phyloP scores from a whole-genome alignment of 1,140 invertebrate genomes.

The Drosophila pallidifrons region DNA sequence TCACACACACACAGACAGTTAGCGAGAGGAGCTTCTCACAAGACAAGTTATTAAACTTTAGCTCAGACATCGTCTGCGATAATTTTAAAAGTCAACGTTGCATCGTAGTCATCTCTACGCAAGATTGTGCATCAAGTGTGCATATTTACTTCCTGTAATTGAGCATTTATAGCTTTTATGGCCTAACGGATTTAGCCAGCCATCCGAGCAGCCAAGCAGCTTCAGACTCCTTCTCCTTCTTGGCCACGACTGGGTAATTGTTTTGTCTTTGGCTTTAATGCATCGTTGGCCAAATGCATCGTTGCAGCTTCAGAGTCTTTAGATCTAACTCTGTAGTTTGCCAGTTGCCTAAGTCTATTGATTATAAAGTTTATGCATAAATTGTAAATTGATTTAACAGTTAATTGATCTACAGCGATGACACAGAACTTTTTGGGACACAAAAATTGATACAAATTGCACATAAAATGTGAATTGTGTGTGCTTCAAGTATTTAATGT shows the following conservation, averaged over 20 bases:
- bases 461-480: slow-evolving; percentile 34
- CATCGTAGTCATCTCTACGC: slow-evolving; percentile 64
- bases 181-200: slow-evolving; percentile 75
- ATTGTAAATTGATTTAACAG: slow-evolving; percentile 80
- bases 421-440: slow-evolving; percentile 19
- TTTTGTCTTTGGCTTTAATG: slow-evolving; percentile 73
- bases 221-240: not conserved
- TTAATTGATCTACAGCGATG: slow-evolving; percentile 74
- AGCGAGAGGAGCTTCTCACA: not conserved
- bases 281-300: slow-evolving; percentile 43
- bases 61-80: slow-evolving; percentile 51
- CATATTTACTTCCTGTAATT: slow-evolving; percentile 83
- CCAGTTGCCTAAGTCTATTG: slow-evolving; percentile 67
- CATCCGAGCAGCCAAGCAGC: slow-evolving; percentile 10
- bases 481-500: slow-evolving; percentile 23
- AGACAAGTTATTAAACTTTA: slow-evolving; percentile 59
- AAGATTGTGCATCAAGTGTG: slow-evolving; percentile 82
- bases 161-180: slow-evolving; percentile 83
- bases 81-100: slow-evolving; percentile 79
- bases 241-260: slow-evolving; percentile 63
- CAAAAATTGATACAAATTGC: slow-evolving; percentile 29
- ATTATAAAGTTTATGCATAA: slow-evolving; percentile 83
- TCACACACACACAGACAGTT: not conserved
- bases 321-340: not conserved
- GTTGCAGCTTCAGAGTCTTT: not conserved